Percentiles rank a stretch among this genome's conserved stretches.
Conservation (phyloP, 2,113 vertebrate species). For the Athene cunicularia region DNA sequence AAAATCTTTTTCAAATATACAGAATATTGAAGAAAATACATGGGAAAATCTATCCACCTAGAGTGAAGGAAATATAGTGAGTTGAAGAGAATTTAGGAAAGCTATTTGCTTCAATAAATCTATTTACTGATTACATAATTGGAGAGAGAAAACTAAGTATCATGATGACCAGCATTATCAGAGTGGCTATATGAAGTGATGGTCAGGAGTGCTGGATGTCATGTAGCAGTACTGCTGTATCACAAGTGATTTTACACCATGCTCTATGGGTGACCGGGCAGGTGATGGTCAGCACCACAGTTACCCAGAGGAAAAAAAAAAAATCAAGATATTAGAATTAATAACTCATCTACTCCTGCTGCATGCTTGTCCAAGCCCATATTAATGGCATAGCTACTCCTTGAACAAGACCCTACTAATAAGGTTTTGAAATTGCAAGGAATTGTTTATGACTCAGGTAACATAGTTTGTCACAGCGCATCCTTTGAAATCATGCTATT, state of each 20-base stretch:
- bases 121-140: neutral
- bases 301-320: neutral
- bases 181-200: neutral
- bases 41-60: neutral
- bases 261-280: neutral
- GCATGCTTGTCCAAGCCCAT: neutral
- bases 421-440: neutral
- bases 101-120: neutral
- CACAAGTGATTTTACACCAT: neutral
- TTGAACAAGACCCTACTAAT: neutral
- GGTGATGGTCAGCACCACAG: neutral
- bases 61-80: neutral
- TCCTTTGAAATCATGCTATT: neutral
- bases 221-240: neutral
- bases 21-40: neutral
- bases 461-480: neutral
- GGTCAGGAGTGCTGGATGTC: neutral
- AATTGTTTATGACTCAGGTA: neutral
- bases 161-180: neutral
- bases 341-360: neutral
- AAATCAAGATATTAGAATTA: neutral
- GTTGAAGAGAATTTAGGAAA: neutral
- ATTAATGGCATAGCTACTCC: neutral
- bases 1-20: neutral
- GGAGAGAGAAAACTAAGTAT: neutral